Conservation (phyloP, 2,113 vertebrate genomes). For the Myxocyprinus asiaticus region DNA sequence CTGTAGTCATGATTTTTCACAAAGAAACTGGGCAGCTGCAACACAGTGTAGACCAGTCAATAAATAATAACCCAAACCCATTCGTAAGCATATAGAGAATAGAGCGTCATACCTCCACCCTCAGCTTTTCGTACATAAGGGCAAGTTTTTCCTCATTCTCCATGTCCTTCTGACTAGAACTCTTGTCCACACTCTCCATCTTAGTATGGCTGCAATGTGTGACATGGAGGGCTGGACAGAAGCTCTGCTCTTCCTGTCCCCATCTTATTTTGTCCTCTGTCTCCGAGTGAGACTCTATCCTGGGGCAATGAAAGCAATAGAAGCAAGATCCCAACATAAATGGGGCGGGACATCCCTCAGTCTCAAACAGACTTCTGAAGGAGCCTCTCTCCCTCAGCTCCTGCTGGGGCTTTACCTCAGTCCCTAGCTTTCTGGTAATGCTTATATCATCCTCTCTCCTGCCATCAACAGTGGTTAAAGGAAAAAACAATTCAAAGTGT, state of each 20-base stretch:
- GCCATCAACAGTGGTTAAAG: slow-evolving; percentile 73
- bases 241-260: slow-evolving; percentile 46
- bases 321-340: slow-evolving; percentile 67
- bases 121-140: slow-evolving; percentile 79
- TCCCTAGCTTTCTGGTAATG: slow-evolving; percentile 40
- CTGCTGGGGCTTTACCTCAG: not conserved
- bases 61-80: not conserved
- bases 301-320: slow-evolving; percentile 74
- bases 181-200: not conserved
- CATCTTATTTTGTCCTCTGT: slow-evolving; percentile 34
- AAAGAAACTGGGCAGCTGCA: slow-evolving; percentile 84
- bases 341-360: slow-evolving; percentile 72
- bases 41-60: slow-evolving; percentile 14
- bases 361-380: slow-evolving; percentile 79
- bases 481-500: slow-evolving; percentile 62
- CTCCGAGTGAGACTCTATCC: slow-evolving; percentile 31
- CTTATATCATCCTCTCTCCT: slow-evolving; percentile 76
- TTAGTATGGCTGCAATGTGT: slow-evolving; percentile 51
- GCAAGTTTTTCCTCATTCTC: slow-evolving; percentile 80
- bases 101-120: slow-evolving; percentile 75
- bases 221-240: slow-evolving; percentile 11
- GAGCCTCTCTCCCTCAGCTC: slow-evolving; percentile 69
- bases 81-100: not conserved
- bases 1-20: slow-evolving; percentile 78
- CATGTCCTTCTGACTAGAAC: slow-evolving; percentile 39